These are phyloP conservation scores for Hofmannophila pseudospretella DNA, from an alignment of 2,888 invertebrate genomes.

Conservation along the genomic window DNA sequence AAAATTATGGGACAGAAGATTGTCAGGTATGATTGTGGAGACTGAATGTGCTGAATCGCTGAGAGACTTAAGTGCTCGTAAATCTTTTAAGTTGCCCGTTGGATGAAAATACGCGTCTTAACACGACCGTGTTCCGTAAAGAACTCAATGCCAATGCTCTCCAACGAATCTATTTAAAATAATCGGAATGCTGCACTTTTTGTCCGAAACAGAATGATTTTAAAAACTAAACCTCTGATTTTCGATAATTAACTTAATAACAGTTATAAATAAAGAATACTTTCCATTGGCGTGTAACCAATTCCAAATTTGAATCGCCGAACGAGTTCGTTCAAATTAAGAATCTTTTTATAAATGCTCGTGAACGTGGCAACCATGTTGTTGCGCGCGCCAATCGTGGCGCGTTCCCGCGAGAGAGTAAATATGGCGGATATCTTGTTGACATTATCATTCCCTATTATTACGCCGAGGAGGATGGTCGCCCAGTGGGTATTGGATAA, in stretches of 20 bases:
- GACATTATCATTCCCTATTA: conserved; percentile 52
- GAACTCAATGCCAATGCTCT: conserved; percentile 26
- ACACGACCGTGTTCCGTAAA: conserved; percentile 35
- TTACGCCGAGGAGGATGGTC: conserved; percentile 38
- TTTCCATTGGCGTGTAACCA: conserved; percentile 3
- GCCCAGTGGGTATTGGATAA: conserved; percentile 21
- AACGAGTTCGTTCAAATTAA: conserved; percentile 28
- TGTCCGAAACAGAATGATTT: conserved; percentile 8
- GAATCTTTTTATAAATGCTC: conserved; percentile 30
- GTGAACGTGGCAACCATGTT: conserved; percentile 60
- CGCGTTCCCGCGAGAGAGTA: conserved; percentile 31
- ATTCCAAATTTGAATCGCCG: conserved; percentile 18
- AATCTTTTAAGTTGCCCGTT: conserved; percentile 57
- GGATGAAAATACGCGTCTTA: conserved; percentile 59
- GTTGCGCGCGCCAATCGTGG: conserved; percentile 54
- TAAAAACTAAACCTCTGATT: no score
- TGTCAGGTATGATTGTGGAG: conserved; percentile 62
- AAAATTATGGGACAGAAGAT: conserved; percentile 63
- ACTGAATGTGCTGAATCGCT: conserved; percentile 67
- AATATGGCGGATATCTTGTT: conserved; percentile 61
- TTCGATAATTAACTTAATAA: no score
- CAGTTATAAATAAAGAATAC: conserved; percentile 5
- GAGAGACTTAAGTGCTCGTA: conserved; percentile 62
- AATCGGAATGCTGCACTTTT: no score
- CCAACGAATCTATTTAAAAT: conserved; percentile 9